Base-by-base conservation (phyloP, 1,140 invertebrate species). In the Palaemon carinicauda region DNA sequence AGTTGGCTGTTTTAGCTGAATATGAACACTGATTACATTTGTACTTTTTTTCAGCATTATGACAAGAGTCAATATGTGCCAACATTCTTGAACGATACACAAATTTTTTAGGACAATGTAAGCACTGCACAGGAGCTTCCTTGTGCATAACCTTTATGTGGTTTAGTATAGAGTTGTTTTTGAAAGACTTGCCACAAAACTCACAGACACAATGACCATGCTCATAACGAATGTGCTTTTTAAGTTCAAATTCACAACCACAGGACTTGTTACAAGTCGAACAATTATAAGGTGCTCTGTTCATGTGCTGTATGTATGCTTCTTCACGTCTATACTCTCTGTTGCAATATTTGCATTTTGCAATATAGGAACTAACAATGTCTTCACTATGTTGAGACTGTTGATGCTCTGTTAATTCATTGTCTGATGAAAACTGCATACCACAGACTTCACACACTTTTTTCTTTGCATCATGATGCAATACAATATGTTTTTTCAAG, bases 401-500 rank as follows among this genome's bases (percentile, higher is more conserved):
- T 3, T 86, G 84, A 50, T 86, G 84, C 0, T 41, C 17, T 51
- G 74, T 79, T 12, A 86, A 53, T 52, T 86, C 33, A 3, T 80
- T 60, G 9, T 60, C 14, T 17, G 77, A 80, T 29, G 33, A 24
- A 51, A 80, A 80, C 77, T 86, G 84, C 24, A 71, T 50, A 29
- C 84, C 84, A 41, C 84, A 86, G 19, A 86, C 84, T 54, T 86
- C 84, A 56, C 84, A 86, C 7, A 86, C 77, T 60, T 86, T 77
- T n/a, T 80, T 77, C 41, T 77, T 77, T 24, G 77, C 77, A 73
- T 65, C 77, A 14, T 79, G 77, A 19, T 86, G 84, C 31, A 71
- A 54, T 12, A 19, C 53, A 14, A 86, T 75, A 56, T 86, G 84
- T 21, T 86, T 86, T 69, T 86, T 86, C 50, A 86, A 74, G 56